Base-by-base conservation (phyloP, 2,888 invertebrate species). In the Melinaea menophilus region DNA sequence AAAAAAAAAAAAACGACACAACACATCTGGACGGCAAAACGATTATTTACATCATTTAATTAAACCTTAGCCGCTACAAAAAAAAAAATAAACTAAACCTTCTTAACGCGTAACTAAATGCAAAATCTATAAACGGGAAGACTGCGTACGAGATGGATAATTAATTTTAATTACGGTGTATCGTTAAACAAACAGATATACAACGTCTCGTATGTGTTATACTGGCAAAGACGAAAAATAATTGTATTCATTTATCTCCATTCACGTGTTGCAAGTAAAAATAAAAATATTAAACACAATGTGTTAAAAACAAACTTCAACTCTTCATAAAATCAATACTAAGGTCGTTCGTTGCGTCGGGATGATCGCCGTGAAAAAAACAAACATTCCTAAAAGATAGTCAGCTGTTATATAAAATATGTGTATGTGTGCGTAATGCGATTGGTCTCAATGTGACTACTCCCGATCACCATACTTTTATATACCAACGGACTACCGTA, bases 51-150 rank as follows among this genome's bases (percentile, higher is more conserved):
- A 69, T 62, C 58, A 60, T 37, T 59, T 54, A 54, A 33, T 45
- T 46, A 58, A 22, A 46, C 58, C 64, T 65, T 62, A 68, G 67
- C 67, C 54, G 59, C 61, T 69, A 73, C 69, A 72, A 72, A 75
- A 79, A 68, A 65, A 79, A 73, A 69, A 72, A 72, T 75, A 79
- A 68, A 65, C 79, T 81, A 82, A 79, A 80, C 76, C 77, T 69
- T 73, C 82, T 82, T 88, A 86, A 74, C 70, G 74, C 70, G 65
- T 85, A 87, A 82, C 86, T 90, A 90, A 89, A 90, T 90, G 89
- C 89, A 88, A 82, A 81, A 83, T 78, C 79, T 85, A 86, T 82
- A 73, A 84, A 84, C 81, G 84, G 88, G 87, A 88, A 88, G 88
- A 88, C 87, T 80, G 80, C 22, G 22, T 76, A 71, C 77, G 78